phyloP scores from a whole-genome alignment of 2,888 invertebrate species.

The Agrochola macilenta region DNA sequence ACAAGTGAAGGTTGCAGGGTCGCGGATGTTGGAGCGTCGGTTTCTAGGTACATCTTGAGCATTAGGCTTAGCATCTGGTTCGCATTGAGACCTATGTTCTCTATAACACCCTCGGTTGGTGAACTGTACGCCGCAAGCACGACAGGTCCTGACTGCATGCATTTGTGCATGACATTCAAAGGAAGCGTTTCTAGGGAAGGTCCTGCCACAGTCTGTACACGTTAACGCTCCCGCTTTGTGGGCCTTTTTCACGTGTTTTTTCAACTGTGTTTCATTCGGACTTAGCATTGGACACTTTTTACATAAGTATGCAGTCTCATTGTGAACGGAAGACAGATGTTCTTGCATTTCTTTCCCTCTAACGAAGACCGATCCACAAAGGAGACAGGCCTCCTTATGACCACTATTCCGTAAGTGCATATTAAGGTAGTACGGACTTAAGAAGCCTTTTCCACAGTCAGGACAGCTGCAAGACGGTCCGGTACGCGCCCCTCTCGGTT shows the following conservation, averaged over 20 bases:
- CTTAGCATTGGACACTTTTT: conserved; percentile 79
- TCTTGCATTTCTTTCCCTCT: conserved; percentile 78
- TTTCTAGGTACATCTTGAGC: conserved; percentile 74
- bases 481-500: conserved; percentile 69
- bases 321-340: conserved; percentile 76
- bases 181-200: conserved; percentile 77
- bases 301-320: conserved; percentile 73
- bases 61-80: conserved; percentile 83
- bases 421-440: conserved; percentile 80
- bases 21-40: conserved; percentile 82
- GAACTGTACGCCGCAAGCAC: conserved; percentile 82
- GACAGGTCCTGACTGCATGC: conserved; percentile 84
- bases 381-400: conserved; percentile 81
- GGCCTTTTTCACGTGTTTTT: conserved; percentile 74
- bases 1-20: conserved; percentile 83
- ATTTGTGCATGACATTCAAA: conserved; percentile 83
- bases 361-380: conserved; percentile 76
- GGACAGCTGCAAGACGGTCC: conserved; percentile 79
- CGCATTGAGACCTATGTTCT: conserved; percentile 82
- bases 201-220: conserved; percentile 82
- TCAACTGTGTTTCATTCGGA: conserved; percentile 69
- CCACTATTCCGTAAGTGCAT: conserved; percentile 84
- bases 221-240: conserved; percentile 77
- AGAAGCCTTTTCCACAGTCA: conserved; percentile 82
- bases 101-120: conserved; percentile 84